Evolutionary conservation across 1,140 invertebrate genomes (phyloP).

Genomic region (Drosophila jambulina): DNA sequence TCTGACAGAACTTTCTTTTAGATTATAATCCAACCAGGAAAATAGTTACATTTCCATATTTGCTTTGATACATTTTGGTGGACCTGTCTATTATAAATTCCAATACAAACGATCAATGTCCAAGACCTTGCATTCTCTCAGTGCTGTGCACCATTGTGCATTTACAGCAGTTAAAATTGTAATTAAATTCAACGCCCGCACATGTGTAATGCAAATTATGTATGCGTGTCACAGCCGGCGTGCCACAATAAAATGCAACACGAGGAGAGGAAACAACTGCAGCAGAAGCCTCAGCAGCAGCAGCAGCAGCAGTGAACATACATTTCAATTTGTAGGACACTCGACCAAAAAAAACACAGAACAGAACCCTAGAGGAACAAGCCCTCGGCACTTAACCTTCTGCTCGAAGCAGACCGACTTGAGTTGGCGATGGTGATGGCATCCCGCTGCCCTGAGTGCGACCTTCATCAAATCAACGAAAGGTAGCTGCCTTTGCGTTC

Average conservation of each 20-base stretch:
- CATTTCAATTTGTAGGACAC: constrained; percentile 81
- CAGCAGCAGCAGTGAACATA: constrained; percentile 33
- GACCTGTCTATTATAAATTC: neutral
- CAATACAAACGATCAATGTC: neutral
- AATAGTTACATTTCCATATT: no score
- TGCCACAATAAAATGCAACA: constrained; percentile 55
- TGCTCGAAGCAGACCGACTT: constrained; percentile 47
- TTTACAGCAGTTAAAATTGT: constrained; percentile 69
- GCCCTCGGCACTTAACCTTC: constrained; percentile 74
- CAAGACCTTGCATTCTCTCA: constrained; percentile 5
- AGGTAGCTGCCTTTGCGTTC: constrained; percentile 31
- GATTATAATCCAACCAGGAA: neutral
- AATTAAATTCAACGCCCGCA: constrained; percentile 71
- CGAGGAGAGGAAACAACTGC: constrained; percentile 16
- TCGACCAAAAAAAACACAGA: constrained; percentile 41
- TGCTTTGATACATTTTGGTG: no score
- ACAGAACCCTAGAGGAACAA: constrained; percentile 38
- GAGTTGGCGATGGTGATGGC: constrained; percentile 31
- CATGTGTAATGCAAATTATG: constrained; percentile 70
- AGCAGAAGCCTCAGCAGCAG: constrained; percentile 9
- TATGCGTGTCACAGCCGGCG: constrained; percentile 44
- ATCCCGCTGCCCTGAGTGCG: constrained; percentile 48
- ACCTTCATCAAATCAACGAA: constrained; percentile 63
- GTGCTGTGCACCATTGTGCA: constrained; percentile 38
- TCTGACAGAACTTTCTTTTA: neutral